Conservation (phyloP, 2,113 vertebrate genomes). For the Clarias gariepinus region DNA sequence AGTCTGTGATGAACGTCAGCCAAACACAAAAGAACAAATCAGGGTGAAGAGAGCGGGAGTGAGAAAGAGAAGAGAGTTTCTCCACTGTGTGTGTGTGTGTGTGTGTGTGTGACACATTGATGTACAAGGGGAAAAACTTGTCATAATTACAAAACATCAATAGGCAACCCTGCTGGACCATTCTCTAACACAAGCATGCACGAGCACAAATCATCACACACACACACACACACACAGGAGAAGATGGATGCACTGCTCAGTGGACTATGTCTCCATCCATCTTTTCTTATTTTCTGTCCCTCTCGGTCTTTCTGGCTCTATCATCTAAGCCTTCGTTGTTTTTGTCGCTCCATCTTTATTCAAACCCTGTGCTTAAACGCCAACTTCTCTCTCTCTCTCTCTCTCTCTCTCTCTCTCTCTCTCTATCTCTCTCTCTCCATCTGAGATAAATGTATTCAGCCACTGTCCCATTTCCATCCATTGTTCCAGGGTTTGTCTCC, state of each 20-base stretch:
- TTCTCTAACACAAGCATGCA: slow-evolving; percentile 7
- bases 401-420: slow-evolving; percentile 18
- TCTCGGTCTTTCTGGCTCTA: slow-evolving; percentile 21
- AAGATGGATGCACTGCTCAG: slow-evolving; percentile 40
- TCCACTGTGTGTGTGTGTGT: slow-evolving; percentile 32
- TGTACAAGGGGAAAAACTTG: slow-evolving; percentile 61
- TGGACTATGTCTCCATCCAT: slow-evolving; percentile 55
- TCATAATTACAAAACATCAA: slow-evolving; percentile 67
- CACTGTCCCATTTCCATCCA: slow-evolving; percentile 70
- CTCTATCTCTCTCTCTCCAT: slow-evolving; percentile 34
- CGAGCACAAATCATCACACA: slow-evolving; percentile 11
- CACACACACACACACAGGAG: slow-evolving; percentile 10
- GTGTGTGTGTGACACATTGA: slow-evolving; percentile 51
- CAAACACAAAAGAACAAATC: slow-evolving; percentile 64
- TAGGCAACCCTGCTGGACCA: slow-evolving; percentile 30
- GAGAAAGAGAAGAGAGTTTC: neutral
- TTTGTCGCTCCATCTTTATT: slow-evolving; percentile 40
- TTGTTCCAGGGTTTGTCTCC: slow-evolving; percentile 57
- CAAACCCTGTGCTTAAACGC: neutral
- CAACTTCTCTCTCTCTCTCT: slow-evolving; percentile 29
- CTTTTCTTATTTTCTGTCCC: slow-evolving; percentile 24
- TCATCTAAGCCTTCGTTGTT: slow-evolving; percentile 35
- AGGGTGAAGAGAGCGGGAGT: slow-evolving; percentile 24
- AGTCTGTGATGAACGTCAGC: slow-evolving; percentile 68
- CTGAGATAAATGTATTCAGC: slow-evolving; percentile 65